Percentiles rank a stretch among this genome's conserved stretches.
These are phyloP conservation scores for Amazonetta brasiliensis DNA, from an alignment of 2,797 vertebrate species.

Conservation along the genomic window DNA sequence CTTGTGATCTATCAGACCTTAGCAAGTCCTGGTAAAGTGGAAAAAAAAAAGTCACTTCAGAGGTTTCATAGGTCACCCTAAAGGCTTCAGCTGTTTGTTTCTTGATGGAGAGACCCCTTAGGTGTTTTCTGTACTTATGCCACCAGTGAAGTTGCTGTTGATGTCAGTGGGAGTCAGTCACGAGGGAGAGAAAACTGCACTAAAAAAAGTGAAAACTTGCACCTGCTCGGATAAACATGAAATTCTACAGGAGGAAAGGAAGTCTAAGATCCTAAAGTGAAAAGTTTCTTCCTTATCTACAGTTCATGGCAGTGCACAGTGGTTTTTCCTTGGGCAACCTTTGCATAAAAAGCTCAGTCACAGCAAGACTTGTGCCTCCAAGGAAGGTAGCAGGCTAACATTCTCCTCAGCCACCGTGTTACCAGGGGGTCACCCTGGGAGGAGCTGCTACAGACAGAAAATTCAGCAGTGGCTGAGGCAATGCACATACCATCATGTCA, in stretches of 20 bases:
- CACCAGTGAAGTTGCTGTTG: neutral
- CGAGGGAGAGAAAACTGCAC: fast-evolving
- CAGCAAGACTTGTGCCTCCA: neutral
- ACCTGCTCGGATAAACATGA: neutral
- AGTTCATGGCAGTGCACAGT: neutral
- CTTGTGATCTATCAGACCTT: neutral
- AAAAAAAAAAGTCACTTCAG: neutral
- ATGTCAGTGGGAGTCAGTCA: neutral
- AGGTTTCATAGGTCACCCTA: neutral
- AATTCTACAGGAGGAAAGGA: neutral
- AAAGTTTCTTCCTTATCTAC: neutral
- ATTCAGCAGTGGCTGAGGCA: neutral
- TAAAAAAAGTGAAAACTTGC: neutral
- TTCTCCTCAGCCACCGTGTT: neutral
- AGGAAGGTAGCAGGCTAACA: neutral
- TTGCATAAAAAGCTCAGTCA: neutral
- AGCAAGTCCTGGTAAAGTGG: neutral
- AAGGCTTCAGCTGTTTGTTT: neutral
- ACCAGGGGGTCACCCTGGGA: neutral
- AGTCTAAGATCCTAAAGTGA: neutral
- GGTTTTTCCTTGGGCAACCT: neutral
- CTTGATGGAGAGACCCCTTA: neutral
- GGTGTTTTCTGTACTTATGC: neutral
- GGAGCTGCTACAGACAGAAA: neutral
- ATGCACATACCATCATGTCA: neutral